Base-by-base conservation (phyloP, 1,140 invertebrate species). In the Drosophila kikkawai region DNA sequence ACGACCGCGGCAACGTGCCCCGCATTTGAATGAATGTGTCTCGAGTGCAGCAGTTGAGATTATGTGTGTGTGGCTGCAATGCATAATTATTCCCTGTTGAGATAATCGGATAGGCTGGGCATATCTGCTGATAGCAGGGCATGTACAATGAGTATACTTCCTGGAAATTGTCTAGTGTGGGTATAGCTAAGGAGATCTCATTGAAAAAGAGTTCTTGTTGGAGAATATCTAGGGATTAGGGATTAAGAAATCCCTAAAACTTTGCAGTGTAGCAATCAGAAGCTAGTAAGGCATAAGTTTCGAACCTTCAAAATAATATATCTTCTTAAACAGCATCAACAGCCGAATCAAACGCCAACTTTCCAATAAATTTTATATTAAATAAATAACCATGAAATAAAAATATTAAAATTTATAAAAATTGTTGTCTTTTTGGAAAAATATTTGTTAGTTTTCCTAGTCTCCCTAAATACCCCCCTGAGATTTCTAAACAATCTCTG, bases 21-120 rank as follows among this genome's bases (percentile, higher is more conserved):
- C 29, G 80, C 84, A 88, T 87, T 88, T 73, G 78, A 88, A 88
- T 73, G 78, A 88, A 88, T 88, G 63, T n/a, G 36, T 39, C 53
- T 66, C 34, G 42, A 45, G 44, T 41, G 45, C 56, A 50, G 71
- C 67, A 80, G 57, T 71, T 37, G 51, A 48, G 53, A 36, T 32
- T 56, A 56, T 64, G 34, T 29, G 13, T 29, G 13, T 19, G 9
- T 19, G 29, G 45, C 61, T 64, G 51, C 53, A 66, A 60, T 71
- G 83, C 80, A 86, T 86, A 86, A 80, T 86, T 80, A 83, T 86
- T 64, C 36, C 53, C 71, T 22, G 37, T 44, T 29, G 22, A 32
- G 22, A 51, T 60, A 55, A 56, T 36, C 32, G 45, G 26, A 15
- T 48, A 32, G 22, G 26, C 17, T 2, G 65, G 39, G 75, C 56